A percentile compares a stretch with the other conserved stretches of the same genome.
These are phyloP conservation scores for Daktulosphaira vitifoliae DNA, from an alignment of 1,140 invertebrate genomes.

Conservation along the genomic window DNA sequence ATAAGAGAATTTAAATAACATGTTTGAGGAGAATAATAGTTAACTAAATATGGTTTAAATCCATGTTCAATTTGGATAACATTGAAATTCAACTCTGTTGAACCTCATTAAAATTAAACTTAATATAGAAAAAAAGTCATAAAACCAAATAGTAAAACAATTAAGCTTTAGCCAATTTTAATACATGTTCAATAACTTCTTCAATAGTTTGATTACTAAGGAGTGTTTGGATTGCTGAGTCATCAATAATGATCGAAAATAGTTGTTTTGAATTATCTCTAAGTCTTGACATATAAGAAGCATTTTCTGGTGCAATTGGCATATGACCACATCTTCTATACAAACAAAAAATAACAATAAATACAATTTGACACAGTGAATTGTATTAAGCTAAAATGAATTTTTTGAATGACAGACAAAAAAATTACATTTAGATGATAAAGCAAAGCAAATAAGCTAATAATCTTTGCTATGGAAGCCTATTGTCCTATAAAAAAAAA, in stretches of 20 bases:
- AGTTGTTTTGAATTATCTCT: conserved; percentile 65
- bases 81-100: too few species aligned
- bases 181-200: conserved; percentile 65
- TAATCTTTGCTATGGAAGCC: too few species aligned
- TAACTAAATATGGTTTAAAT: too few species aligned
- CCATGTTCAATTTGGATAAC: too few species aligned
- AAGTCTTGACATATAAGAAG: conserved; percentile 54
- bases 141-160: too few species aligned
- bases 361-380: background rate
- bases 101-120: too few species aligned
- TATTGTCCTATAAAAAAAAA: too few species aligned
- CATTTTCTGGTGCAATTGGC: conserved; percentile 51
- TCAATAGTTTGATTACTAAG: conserved; percentile 71
- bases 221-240: conserved; percentile 60
- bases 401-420: conserved; percentile 2
- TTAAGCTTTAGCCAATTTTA: conserved; percentile 52
- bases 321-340: conserved; percentile 57
- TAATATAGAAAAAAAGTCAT: too few species aligned
- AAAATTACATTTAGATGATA: background rate
- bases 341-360: too few species aligned
- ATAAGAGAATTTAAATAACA: too few species aligned
- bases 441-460: too few species aligned
- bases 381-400: background rate
- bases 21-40: too few species aligned
- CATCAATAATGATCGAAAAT: conserved; percentile 68